Base-by-base conservation (phyloP, 2,797 vertebrate genomes). In the Lithobates sylvaticus region DNA sequence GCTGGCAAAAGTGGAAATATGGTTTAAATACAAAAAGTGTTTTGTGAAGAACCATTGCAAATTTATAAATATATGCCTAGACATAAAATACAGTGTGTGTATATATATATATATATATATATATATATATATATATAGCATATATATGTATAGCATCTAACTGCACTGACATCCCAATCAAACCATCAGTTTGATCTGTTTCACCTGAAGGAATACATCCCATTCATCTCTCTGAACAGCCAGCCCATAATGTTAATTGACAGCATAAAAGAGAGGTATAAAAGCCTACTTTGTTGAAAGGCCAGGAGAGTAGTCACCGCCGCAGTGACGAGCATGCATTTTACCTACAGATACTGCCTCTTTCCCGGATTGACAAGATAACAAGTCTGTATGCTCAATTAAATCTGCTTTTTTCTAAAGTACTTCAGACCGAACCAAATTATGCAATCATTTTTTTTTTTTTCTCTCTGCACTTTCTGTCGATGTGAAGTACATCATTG, bases 321-420 rank as follows among this genome's bases (percentile, higher is more conserved):
- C 8, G 64, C 54, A 10, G 76, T 26, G 86, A 87, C 54, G 83
- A 89, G 88, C 87, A 73, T 70, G 86, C 90, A 12, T 75, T 81
- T 81, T 86, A 50, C 83, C 84, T 90, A 86, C 78, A 89, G 89
- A 89, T 78, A 85, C 78, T 88, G 85, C 85, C 86, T 91, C 88
- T 83, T 83, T 4, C 71, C 84, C 39, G 23, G 74, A 90, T 65
- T 92, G 94, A 94, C 91, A 92, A 88, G 89, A 78, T 93, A 92
- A 92, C 90, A 88, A 44, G 81, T 73, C 65, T 90, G 78, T 88
- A 93, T 89, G 94, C 92, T 94, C 92, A 91, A 92, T 94, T 94
- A 93, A 93, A 93, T 90, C 88, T 81, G 89, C 72, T 92, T 88
- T 88, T 86, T 88, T 91, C 91, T 90, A 85, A 90, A 91, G 89